phyloP scores from a whole-genome alignment of 2,113 vertebrate genomes.

The Perca flavescens region DNA sequence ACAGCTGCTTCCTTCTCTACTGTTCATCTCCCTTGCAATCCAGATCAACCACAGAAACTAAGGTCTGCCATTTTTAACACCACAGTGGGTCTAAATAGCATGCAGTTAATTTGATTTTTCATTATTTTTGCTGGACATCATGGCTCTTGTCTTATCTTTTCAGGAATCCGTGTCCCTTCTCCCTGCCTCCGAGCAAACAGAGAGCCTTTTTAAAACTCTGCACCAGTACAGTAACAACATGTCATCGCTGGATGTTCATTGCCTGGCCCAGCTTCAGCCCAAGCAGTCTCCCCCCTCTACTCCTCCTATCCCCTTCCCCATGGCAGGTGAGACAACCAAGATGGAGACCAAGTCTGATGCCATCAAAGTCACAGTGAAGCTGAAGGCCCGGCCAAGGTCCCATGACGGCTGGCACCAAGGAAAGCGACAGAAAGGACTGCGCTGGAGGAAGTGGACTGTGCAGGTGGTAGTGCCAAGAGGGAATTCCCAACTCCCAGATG shows the following conservation, averaged over 20 bases:
- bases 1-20: conserved; percentile 95
- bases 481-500: conserved; percentile 89
- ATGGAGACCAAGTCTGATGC: conserved; percentile 89
- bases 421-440: conserved; percentile 94
- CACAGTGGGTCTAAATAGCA: neutral
- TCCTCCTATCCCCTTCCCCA: conserved; percentile 87
- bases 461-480: conserved; percentile 91
- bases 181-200: conserved; percentile 82
- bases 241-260: conserved; percentile 93
- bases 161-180: conserved; percentile 86
- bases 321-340: conserved; percentile 84
- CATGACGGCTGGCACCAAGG: conserved; percentile 85
- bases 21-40: conserved; percentile 80
- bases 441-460: conserved; percentile 97
- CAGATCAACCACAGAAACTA: conserved; percentile 70
- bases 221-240: conserved; percentile 97
- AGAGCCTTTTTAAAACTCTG: conserved; percentile 85
- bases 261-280: conserved; percentile 92
- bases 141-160: conserved; percentile 2
- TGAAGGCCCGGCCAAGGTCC: conserved; percentile 90
- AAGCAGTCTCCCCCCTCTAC: conserved; percentile 88
- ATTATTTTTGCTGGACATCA: neutral
- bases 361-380: conserved; percentile 94
- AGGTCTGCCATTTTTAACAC: conserved; percentile 65
- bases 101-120: neutral